Conservation (phyloP, 53 echinoderm and acorn worm genomes). For the Holothuria leucospilota region DNA sequence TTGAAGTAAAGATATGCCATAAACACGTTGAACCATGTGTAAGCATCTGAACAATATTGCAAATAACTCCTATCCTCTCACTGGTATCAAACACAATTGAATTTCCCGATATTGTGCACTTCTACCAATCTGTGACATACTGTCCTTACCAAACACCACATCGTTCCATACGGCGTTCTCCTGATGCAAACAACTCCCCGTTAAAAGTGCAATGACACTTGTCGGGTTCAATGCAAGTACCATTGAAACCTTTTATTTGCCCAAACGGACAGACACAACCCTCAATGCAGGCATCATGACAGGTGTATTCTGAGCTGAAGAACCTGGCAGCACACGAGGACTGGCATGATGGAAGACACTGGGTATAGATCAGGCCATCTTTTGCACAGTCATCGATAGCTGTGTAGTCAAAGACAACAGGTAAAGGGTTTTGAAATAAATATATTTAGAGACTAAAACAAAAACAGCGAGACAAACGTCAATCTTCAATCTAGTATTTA, state of each 20-base stretch:
- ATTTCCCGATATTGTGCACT: no score
- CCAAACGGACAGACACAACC: conserved; percentile 82
- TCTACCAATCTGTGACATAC: no score
- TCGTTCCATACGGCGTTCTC: conserved; percentile 48
- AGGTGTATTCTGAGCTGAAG: conserved; percentile 54
- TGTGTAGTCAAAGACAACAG: not conserved
- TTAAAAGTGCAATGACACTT: conserved; percentile 67
- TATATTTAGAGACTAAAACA: no score
- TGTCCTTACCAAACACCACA: conserved; percentile 83
- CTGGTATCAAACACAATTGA: no score
- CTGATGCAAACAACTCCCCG: conserved; percentile 51
- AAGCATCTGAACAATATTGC: no score
- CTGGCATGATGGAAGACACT: conserved; percentile 77
- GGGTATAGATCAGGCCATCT: conserved; percentile 67
- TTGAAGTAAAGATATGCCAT: no score
- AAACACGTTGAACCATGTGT: no score
- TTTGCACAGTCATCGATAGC: conserved; percentile 42
- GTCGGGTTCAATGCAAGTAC: conserved; percentile 62
- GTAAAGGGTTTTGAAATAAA: no score
- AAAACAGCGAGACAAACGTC: no score
- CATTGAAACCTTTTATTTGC: conserved; percentile 52
- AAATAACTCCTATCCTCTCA: no score
- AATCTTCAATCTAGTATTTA: no score
- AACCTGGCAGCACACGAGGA: conserved; percentile 70
- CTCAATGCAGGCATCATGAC: conserved; percentile 78